These are phyloP conservation scores for Paramacrobiotus metropolitanus DNA, from an alignment of 1,140 invertebrate species.

Conservation along the genomic window DNA sequence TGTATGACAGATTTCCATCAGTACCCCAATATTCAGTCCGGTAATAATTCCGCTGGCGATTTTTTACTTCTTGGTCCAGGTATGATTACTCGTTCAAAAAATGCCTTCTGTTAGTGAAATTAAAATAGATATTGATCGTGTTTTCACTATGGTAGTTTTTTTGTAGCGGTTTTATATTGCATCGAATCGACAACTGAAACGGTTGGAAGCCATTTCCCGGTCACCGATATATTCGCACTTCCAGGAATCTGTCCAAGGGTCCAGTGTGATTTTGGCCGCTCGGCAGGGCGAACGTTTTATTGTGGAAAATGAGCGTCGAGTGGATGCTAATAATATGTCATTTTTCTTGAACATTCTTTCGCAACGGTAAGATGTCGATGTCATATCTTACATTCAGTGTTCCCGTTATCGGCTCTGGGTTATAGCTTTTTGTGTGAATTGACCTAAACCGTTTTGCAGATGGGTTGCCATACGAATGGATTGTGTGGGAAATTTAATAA, in stretches of 20 bases:
- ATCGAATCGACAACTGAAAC: conserved; percentile 29
- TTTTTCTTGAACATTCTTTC: neutral
- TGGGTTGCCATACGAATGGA: conserved; percentile 75
- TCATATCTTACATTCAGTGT: neutral
- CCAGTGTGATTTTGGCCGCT: neutral
- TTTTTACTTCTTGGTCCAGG: conserved; percentile 32
- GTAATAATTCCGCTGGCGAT: conserved; percentile 30
- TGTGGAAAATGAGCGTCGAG: neutral
- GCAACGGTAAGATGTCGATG: neutral
- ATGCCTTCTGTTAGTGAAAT: no score
- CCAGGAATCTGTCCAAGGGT: no score
- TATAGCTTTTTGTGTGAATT: no score
- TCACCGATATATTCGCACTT: no score
- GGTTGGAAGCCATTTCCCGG: no score
- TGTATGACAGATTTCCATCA: conserved; percentile 14
- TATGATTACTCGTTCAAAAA: conserved; percentile 16
- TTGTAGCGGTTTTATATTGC: conserved; percentile 33
- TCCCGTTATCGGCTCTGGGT: no score
- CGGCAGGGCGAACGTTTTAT: neutral
- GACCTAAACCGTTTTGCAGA: conserved; percentile 24
- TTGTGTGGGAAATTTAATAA: conserved; percentile 72
- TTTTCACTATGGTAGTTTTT: conserved; percentile 12
- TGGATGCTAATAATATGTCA: neutral
- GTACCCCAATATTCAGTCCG: conserved; percentile 29
- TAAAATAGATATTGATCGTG: no score